Evolutionary conservation across 92 coral and sea anemone genomes (phyloP).

Genomic region (Siderastrea radians): DNA sequence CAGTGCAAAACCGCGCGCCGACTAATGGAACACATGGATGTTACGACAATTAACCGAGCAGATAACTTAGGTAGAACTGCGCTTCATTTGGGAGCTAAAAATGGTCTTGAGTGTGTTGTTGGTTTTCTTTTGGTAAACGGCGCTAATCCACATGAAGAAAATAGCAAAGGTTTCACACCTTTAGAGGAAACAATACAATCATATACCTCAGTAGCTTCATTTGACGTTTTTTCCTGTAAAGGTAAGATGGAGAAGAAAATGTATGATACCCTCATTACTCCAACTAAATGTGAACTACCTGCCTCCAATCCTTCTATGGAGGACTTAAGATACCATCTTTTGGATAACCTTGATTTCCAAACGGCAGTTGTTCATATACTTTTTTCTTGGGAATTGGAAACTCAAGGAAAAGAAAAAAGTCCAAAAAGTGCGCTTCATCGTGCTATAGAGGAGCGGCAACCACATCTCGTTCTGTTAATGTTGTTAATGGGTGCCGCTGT

Average conservation of each 20-base stretch:
- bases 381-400: not conserved
- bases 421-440: not conserved
- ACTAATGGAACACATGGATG: not conserved
- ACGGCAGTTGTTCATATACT: not conserved
- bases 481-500: conserved; percentile 24
- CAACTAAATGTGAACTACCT: not conserved
- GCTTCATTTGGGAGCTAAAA: conserved; percentile 59
- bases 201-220: not conserved
- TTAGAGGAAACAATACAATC: not conserved
- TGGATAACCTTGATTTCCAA: not conserved
- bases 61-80: conserved; percentile 63
- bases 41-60: not conserved
- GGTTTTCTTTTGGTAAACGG: not conserved
- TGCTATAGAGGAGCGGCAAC: conserved; percentile 11
- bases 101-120: conserved; percentile 40
- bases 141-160: not conserved
- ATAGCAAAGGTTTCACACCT: not conserved
- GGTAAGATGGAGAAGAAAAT: not conserved
- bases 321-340: not conserved
- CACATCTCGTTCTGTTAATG: not conserved
- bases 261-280: not conserved
- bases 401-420: not conserved
- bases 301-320: not conserved
- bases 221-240: not conserved
- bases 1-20: conserved; percentile 3